Evolutionary conservation across 2,113 vertebrate species (phyloP).

Genomic region (Calonectris borealis): DNA sequence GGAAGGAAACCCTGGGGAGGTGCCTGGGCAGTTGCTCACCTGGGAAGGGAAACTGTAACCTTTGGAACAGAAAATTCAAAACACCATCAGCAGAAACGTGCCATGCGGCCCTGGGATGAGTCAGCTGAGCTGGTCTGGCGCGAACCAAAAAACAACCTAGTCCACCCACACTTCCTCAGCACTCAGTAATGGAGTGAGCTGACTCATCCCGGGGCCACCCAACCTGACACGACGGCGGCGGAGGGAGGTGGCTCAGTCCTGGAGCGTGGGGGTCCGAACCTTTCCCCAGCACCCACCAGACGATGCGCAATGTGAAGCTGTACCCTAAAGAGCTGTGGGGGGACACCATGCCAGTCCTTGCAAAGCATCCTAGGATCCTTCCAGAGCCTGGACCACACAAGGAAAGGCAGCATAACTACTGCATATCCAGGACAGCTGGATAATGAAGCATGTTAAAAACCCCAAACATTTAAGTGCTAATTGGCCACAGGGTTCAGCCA

Average conservation of each 20-base stretch:
- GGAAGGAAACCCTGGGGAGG: background rate
- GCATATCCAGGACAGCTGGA: no score
- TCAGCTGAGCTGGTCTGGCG: background rate
- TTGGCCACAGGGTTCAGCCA: background rate
- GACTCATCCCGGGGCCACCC: accelerated
- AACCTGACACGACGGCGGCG: accelerated
- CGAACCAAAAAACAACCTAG: background rate
- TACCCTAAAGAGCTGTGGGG: background rate
- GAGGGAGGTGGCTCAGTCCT: accelerated
- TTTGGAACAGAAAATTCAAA: background rate
- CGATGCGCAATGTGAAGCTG: background rate
- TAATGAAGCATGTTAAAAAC: background rate
- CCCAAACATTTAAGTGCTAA: background rate
- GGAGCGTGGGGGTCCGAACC: accelerated
- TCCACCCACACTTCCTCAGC: background rate
- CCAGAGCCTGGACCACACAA: background rate
- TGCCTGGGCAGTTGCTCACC: background rate
- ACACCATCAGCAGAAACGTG: background rate
- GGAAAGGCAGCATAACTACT: background rate
- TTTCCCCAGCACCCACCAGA: background rate
- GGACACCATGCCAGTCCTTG: background rate
- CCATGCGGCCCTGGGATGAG: background rate
- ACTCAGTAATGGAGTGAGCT: background rate
- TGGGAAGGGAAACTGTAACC: background rate
- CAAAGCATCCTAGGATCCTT: background rate